Evolutionary conservation across 1,140 invertebrate species (phyloP), one percentile per base, ranked within the genome.

Genomic region (Eubasilissa regina): DNA sequence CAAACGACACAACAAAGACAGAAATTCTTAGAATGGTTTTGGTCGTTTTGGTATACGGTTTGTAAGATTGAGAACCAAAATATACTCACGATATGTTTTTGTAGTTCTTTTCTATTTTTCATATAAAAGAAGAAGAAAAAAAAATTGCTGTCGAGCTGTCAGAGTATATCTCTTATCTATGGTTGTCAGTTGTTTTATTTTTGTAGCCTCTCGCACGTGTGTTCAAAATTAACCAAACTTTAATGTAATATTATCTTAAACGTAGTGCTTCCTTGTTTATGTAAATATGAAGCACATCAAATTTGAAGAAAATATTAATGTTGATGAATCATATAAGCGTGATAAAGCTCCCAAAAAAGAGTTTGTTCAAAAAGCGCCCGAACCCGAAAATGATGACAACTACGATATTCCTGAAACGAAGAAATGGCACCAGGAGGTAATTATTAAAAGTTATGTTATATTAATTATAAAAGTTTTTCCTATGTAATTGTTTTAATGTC

Each of bases 351-450:
- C 58, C n/a, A 78, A 78, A 45, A 68, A 73, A n/a, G 58, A 51
- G 35, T 56, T 17, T 9, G 78, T 79, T 35, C 86, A 88, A 55
- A 88, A 88, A 86, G 87, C 87, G 82, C 85, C 85, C 3, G 86
- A 89, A 73, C 79, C 84, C 77, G 88, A 87, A 77, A 87, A 89
- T 82, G 84, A 86, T 79, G 85, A 86, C 81, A 87, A 87, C 10
- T 87, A 87, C 80, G 85, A 88, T 84, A 87, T 88, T 44, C 86
- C 88, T 19, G 87, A 89, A 84, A 88, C 85, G 82, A 89, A 88
- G 82, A 89, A 89, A 80, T 89, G 89, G 89, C 87, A 86, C 83
- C 84, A 88, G 55, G 87, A 89, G 85, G 89, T 89, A 85, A 82
- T 12, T 77, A 58, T n/a, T 68, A 4, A 79, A 72, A 45, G 10